These are phyloP conservation scores for Protonemura montana DNA, from an alignment of 2,888 invertebrate genomes.

Conservation along the genomic window DNA sequence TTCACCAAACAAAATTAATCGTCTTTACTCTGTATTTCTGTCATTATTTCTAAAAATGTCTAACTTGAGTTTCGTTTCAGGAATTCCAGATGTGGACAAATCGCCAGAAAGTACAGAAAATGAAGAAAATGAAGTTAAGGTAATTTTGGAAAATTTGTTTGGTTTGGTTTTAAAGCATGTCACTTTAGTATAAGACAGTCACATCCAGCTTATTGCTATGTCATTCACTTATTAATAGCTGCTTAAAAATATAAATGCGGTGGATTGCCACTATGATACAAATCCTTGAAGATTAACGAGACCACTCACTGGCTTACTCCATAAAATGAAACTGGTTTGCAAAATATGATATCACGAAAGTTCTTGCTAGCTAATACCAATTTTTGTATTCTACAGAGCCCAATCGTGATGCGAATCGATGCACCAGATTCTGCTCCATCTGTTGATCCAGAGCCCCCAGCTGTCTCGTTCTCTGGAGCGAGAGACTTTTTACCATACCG, in stretches of 20 bases:
- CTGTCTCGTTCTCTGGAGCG: conserved; percentile 38
- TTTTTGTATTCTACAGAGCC: conserved; percentile 32
- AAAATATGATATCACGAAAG: too few species aligned
- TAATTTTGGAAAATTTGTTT: not conserved
- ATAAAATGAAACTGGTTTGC: too few species aligned
- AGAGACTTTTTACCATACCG: not conserved
- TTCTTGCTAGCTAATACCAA: too few species aligned
- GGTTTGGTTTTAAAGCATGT: not conserved
- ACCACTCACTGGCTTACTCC: too few species aligned
- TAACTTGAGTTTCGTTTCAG: not conserved
- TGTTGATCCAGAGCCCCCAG: conserved; percentile 33
- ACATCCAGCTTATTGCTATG: not conserved
- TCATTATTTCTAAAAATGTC: conserved; percentile 1
- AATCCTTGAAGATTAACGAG: too few species aligned
- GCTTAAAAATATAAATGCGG: too few species aligned
- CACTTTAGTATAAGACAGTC: too few species aligned
- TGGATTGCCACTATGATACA: too few species aligned
- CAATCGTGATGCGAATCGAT: conserved; percentile 56
- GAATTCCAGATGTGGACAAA: conserved; percentile 16
- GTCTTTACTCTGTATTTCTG: not conserved
- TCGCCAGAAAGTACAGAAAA: conserved; percentile 35
- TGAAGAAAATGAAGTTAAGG: conserved; percentile 30
- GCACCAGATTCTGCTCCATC: conserved; percentile 53
- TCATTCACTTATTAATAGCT: too few species aligned
- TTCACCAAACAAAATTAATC: not conserved